These are phyloP conservation scores for Paedocypris micromegethes DNA, from an alignment of 2,797 vertebrate species.

Conservation along the genomic window DNA sequence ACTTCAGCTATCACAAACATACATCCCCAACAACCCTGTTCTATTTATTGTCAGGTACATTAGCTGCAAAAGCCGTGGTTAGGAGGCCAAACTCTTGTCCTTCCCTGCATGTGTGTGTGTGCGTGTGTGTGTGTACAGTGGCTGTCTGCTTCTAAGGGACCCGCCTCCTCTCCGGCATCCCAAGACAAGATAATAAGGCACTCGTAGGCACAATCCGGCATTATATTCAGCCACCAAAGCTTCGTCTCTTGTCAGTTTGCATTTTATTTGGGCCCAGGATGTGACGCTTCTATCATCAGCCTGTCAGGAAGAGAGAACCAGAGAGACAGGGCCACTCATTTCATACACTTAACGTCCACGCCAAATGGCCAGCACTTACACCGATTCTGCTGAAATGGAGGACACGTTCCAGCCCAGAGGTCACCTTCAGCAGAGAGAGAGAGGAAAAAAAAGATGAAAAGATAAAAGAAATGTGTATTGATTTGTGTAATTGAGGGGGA, in stretches of 20 bases:
- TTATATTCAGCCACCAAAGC: constrained; percentile 99
- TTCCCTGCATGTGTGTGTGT: constrained; percentile 37
- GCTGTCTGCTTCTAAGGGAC: constrained; percentile 86
- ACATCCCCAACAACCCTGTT: constrained; percentile 76
- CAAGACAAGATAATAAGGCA: constrained; percentile 99
- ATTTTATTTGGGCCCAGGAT: constrained; percentile 94
- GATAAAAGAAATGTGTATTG: constrained; percentile 59
- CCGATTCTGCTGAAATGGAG: constrained; percentile 91
- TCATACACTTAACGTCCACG: constrained; percentile 98
- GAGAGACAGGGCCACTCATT: constrained; percentile 93
- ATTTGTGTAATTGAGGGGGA: constrained; percentile 73
- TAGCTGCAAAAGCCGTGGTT: constrained; percentile 97
- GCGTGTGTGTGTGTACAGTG: constrained; percentile 38
- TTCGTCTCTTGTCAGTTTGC: constrained; percentile 99
- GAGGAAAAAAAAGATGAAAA: constrained; percentile 31
- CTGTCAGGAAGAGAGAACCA: constrained; percentile 94
- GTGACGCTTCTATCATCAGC: constrained; percentile 99
- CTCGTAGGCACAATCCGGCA: constrained; percentile 99
- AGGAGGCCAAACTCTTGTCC: constrained; percentile 92
- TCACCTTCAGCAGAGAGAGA: constrained; percentile 72
- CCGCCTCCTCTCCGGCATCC: constrained; percentile 92
- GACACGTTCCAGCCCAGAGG: constrained; percentile 93
- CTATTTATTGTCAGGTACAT: constrained; percentile 98
- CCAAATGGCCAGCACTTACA: constrained; percentile 95
- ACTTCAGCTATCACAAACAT: constrained; percentile 89